Evolutionary conservation across 1,140 invertebrate genomes (phyloP).

Genomic region (Ooceraea biroi): DNA sequence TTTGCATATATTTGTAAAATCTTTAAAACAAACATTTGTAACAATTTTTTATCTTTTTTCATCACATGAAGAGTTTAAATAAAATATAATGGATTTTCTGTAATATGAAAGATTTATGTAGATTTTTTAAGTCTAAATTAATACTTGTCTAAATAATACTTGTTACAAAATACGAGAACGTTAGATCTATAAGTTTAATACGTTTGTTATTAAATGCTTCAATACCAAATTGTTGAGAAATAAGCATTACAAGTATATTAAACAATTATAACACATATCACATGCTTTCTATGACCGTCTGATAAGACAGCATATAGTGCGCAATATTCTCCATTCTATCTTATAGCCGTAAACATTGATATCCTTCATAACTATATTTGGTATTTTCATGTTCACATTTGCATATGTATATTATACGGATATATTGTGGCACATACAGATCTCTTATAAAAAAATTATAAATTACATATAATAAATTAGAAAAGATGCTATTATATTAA

Average conservation of each 20-base stretch:
- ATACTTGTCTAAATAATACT: neutral
- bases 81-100: neutral
- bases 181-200: conserved; percentile 1
- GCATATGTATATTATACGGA: conserved; percentile 37
- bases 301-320: conserved; percentile 12
- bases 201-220: neutral
- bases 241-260: conserved; percentile 2
- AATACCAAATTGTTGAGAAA: conserved; percentile 11
- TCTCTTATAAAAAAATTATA: conserved; percentile 50
- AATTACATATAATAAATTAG: conserved; percentile 52
- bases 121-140: conserved; percentile 1
- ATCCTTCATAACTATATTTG: conserved; percentile 3
- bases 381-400: conserved; percentile 26
- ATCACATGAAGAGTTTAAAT: conserved; percentile 21
- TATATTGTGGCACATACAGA: conserved; percentile 46
- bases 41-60: neutral
- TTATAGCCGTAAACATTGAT: conserved; percentile 45
- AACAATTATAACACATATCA: conserved; percentile 25
- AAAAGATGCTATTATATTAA: conserved; percentile 52
- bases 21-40: neutral
- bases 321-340: conserved; percentile 31
- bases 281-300: conserved; percentile 12
- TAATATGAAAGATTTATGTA: conserved; percentile 1
- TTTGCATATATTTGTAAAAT: conserved; percentile 23
- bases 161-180: neutral